Percentiles rank a stretch among this genome's conserved stretches.
These are phyloP conservation scores for Drosophila tanythrix DNA, from an alignment of 2,888 invertebrate species.

Conservation along the genomic window DNA sequence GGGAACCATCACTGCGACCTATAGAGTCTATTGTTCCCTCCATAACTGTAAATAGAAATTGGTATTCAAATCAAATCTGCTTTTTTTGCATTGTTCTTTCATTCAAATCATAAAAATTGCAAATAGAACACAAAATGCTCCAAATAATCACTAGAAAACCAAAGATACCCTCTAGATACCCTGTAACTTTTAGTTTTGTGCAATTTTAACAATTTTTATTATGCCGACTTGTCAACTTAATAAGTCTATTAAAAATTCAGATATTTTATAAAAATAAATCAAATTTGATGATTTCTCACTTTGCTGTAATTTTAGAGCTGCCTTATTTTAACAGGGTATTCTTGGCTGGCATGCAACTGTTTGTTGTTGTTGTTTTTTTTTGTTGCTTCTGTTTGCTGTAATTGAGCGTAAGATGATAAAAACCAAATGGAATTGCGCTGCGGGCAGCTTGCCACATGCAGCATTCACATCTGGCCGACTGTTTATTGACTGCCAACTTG, in stretches of 20 bases:
- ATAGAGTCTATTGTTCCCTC: too few relatives aligned
- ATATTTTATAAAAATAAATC: background rate
- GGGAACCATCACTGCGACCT: too few relatives aligned
- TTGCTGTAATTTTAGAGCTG: background rate
- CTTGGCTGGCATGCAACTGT: background rate
- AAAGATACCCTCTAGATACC: background rate
- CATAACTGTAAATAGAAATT: background rate
- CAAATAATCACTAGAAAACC: background rate
- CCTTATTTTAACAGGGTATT: background rate
- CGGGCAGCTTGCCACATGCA: conserved; percentile 18
- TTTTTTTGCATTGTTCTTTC: background rate
- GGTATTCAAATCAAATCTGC: too few relatives aligned
- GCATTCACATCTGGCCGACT: background rate
- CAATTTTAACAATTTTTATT: background rate
- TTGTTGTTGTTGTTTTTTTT: background rate
- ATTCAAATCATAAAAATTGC: background rate
- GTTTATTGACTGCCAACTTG: conserved; percentile 12
- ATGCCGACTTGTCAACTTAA: background rate
- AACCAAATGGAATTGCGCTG: conserved; percentile 51
- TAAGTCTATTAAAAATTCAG: background rate
- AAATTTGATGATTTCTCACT: background rate
- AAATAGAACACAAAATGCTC: conserved; percentile 18
- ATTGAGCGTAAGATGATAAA: conserved; percentile 47
- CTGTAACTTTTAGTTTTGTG: background rate
- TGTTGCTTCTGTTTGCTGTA: conserved; percentile 13